These are phyloP conservation scores for Montipora sp. DNA, from an alignment of 64 coral and sea anemone species.

Conservation along the genomic window DNA sequence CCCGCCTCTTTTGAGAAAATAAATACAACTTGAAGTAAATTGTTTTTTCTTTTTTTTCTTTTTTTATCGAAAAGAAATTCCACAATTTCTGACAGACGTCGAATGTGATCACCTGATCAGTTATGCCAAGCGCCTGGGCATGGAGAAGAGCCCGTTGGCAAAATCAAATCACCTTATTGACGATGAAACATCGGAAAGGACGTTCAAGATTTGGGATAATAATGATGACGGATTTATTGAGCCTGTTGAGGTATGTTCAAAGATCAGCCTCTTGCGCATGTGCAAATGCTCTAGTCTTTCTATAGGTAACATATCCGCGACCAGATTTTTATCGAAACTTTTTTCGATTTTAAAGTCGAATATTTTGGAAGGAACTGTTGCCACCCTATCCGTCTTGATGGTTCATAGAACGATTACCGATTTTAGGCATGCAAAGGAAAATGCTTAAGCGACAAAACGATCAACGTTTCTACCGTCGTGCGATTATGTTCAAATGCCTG, in stretches of 20 bases:
- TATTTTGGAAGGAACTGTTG: too few species aligned
- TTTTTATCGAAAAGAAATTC: conserved; percentile 43
- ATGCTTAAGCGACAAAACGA: too few species aligned
- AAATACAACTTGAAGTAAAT: background rate
- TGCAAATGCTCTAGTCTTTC: too few species aligned
- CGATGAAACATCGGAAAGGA: conserved; percentile 85
- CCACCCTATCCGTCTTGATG: too few species aligned
- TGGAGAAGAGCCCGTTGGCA: conserved; percentile 79
- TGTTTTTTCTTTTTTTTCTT: background rate
- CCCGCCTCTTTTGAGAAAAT: background rate
- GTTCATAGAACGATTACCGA: too few species aligned
- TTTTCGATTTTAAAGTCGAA: too few species aligned
- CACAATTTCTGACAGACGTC: conserved; percentile 70
- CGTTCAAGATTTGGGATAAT: conserved; percentile 82
- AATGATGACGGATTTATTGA: conserved; percentile 77
- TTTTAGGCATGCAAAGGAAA: too few species aligned
- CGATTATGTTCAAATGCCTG: too few species aligned
- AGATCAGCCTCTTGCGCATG: too few species aligned
- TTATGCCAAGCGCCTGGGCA: conserved; percentile 79
- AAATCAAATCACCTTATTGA: conserved; percentile 53
- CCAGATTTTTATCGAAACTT: too few species aligned
- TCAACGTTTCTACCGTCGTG: too few species aligned
- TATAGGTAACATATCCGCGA: too few species aligned
- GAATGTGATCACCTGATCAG: conserved; percentile 88
- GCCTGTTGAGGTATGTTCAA: conserved; percentile 63